A percentile compares a stretch with the other conserved stretches of the same genome.
Evolutionary conservation across 2,888 invertebrate species (phyloP).

Genomic region (Apodemia zela): DNA sequence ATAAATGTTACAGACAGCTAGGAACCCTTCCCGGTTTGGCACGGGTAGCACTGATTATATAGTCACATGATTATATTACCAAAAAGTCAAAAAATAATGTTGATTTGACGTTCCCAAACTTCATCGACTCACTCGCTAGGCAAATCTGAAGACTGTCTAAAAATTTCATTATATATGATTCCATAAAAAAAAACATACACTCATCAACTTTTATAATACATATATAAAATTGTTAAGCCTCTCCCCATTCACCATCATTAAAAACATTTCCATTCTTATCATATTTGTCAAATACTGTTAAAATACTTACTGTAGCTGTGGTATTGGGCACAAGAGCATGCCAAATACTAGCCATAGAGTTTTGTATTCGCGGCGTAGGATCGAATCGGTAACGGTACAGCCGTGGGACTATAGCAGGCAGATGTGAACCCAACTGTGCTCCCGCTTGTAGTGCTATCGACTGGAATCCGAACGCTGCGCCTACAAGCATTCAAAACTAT

Average conservation of each 20-base stretch:
- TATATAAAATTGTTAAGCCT: too few relatives aligned
- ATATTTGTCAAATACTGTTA: not conserved
- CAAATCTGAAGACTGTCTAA: too few relatives aligned
- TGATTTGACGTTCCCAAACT: too few relatives aligned
- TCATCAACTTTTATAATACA: too few relatives aligned
- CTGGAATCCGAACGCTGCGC: constrained; percentile 96
- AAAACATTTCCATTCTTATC: not conserved
- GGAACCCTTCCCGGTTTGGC: too few relatives aligned
- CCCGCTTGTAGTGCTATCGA: constrained; percentile 92
- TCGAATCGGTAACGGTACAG: constrained; percentile 94
- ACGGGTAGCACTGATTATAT: too few relatives aligned
- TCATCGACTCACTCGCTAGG: too few relatives aligned
- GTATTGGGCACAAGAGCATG: constrained; percentile 92
- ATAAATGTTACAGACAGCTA: too few relatives aligned
- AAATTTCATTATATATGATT: too few relatives aligned
- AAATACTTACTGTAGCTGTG: constrained; percentile 85
- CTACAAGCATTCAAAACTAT: constrained; percentile 50
- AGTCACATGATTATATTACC: too few relatives aligned
- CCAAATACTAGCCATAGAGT: constrained; percentile 97
- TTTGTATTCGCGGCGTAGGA: constrained; percentile 94
- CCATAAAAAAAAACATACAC: too few relatives aligned
- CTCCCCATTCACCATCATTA: not conserved
- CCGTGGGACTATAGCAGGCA: constrained; percentile 92
- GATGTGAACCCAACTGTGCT: constrained; percentile 88
- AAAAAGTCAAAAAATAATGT: too few relatives aligned